Evolutionary conservation across 2,888 invertebrate species (phyloP).

Genomic region (Lithophane semibrunnea): DNA sequence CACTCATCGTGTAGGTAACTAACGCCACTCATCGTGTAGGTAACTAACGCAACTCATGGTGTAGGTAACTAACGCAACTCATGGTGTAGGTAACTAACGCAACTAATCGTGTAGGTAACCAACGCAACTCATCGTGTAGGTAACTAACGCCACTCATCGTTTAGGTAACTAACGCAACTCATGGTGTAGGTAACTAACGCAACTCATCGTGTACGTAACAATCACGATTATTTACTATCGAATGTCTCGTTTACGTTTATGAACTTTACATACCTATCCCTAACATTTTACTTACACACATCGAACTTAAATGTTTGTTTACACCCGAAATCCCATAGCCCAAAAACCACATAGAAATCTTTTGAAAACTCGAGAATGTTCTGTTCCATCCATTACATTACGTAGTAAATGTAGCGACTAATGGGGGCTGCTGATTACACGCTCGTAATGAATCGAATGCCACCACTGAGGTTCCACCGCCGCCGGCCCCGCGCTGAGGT

Average conservation of each 20-base stretch:
- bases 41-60: background rate
- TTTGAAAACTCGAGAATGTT: constrained; percentile 43
- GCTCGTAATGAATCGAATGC: constrained; percentile 54
- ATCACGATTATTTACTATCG: background rate
- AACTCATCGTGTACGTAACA: background rate
- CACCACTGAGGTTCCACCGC: constrained; percentile 31
- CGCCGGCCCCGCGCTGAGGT: constrained; percentile 12
- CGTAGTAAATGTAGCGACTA: constrained; percentile 57
- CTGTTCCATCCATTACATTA: constrained; percentile 47
- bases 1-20: too few species aligned
- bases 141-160: background rate
- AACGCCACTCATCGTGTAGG: background rate
- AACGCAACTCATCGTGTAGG: background rate
- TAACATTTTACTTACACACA: background rate
- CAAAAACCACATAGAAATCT: constrained; percentile 41
- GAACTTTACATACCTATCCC: background rate
- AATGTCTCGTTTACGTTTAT: background rate
- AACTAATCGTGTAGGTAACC: too few species aligned
- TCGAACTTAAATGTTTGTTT: constrained; percentile 28
- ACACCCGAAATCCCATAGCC: constrained; percentile 10
- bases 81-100: background rate
- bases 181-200: background rate
- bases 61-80: too few species aligned
- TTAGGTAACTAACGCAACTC: too few species aligned
- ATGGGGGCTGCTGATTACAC: constrained; percentile 61